Conservation (phyloP, 2,888 invertebrate genomes). For the Cryptocheilus praepositus region DNA sequence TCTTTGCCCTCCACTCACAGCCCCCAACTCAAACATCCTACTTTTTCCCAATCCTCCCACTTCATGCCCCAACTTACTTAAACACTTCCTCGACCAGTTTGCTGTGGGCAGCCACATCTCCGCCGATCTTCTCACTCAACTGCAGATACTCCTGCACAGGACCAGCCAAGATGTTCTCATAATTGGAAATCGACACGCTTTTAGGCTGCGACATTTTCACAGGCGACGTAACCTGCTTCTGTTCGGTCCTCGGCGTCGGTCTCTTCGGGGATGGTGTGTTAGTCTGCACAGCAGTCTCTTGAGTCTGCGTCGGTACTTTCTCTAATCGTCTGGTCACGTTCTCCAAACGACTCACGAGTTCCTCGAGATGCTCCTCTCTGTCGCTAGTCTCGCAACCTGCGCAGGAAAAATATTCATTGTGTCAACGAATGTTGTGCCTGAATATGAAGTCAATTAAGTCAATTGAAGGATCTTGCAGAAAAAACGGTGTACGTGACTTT, state of each 20-base stretch:
- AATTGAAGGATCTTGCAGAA: no score
- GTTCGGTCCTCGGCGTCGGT: constrained; percentile 20
- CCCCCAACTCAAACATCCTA: no score
- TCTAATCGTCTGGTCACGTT: constrained; percentile 85
- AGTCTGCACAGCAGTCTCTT: constrained; percentile 66
- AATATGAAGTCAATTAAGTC: no score
- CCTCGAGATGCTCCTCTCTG: constrained; percentile 78
- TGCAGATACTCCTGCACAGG: constrained; percentile 85
- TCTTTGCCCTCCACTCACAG: no score
- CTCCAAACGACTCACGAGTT: constrained; percentile 84
- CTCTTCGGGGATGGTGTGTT: constrained; percentile 64
- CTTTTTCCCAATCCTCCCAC: no score
- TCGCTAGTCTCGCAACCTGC: constrained; percentile 68
- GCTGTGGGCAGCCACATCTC: constrained; percentile 89
- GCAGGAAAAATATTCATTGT: background rate
- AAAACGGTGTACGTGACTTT: no score
- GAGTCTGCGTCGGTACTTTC: constrained; percentile 67
- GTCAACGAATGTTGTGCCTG: no score
- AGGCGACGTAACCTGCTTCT: constrained; percentile 35
- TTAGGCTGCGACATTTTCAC: constrained; percentile 46
- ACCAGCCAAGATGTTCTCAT: constrained; percentile 81
- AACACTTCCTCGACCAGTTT: constrained; percentile 89
- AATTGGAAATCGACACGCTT: constrained; percentile 86
- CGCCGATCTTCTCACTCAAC: constrained; percentile 88
- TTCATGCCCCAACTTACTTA: constrained; percentile 78